Percentiles rank a stretch among this genome's conserved stretches.
Evolutionary conservation across 2,888 invertebrate genomes (phyloP).

Genomic region (Stenoptilia bipunctidactyla): DNA sequence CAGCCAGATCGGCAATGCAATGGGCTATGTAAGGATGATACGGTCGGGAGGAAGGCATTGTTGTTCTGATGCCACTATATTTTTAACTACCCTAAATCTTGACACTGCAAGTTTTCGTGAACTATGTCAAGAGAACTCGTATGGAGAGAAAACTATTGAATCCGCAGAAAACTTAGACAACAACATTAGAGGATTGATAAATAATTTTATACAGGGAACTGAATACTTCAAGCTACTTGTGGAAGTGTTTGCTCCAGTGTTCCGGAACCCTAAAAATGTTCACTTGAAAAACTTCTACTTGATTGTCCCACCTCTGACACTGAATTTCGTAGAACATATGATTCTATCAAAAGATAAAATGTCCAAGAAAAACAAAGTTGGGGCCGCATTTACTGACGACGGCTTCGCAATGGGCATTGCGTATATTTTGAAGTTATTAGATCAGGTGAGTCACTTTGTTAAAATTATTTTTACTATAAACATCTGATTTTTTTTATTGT

Average conservation of each 20-base stretch:
- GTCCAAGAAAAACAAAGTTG: constrained; percentile 88
- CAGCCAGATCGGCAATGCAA: constrained; percentile 95
- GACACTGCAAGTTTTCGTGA: constrained; percentile 71
- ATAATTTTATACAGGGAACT: constrained; percentile 90
- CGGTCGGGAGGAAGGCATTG: constrained; percentile 94
- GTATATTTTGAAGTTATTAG: constrained; percentile 90
- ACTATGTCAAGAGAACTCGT: constrained; percentile 70
- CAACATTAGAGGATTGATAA: constrained; percentile 81
- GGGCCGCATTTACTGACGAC: constrained; percentile 96
- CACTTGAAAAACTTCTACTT: constrained; percentile 94
- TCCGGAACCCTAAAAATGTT: constrained; percentile 86
- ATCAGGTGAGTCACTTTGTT: constrained; percentile 74
- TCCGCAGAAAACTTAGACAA: constrained; percentile 82
- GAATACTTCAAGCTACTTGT: constrained; percentile 91
- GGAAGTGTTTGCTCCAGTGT: constrained; percentile 91
- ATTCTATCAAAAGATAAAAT: constrained; percentile 93
- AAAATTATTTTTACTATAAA: no score
- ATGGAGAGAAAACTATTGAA: constrained; percentile 72
- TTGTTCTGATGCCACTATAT: constrained; percentile 90
- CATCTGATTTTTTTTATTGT: no score
- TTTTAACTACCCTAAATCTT: constrained; percentile 83
- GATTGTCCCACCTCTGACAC: constrained; percentile 92
- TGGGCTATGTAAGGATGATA: constrained; percentile 95
- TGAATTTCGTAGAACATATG: constrained; percentile 95
- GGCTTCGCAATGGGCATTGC: constrained; percentile 97